These are phyloP conservation scores for Ashinkailepas kermadecensis DNA, from an alignment of 2,888 invertebrate species.

Conservation along the genomic window DNA sequence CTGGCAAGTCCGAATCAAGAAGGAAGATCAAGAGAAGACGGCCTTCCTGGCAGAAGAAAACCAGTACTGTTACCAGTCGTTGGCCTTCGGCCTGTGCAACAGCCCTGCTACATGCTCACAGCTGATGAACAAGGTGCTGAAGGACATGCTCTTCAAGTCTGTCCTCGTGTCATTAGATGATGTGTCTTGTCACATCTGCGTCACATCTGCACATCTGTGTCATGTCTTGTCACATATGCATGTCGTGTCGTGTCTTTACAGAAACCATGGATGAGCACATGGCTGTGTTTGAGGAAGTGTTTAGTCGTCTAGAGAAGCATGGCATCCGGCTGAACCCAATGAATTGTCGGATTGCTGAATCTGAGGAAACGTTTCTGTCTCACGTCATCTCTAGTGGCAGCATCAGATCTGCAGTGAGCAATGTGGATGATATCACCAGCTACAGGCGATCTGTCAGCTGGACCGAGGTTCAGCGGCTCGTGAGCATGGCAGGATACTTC, in stretches of 20 bases:
- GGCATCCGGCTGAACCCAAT: background rate
- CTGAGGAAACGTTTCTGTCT: background rate
- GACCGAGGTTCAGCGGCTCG: background rate
- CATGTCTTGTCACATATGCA: too few species aligned
- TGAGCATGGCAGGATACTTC: background rate
- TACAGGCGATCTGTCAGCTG: background rate
- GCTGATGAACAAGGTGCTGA: conserved; percentile 9
- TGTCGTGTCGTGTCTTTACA: background rate
- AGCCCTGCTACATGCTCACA: background rate
- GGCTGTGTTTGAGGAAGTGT: background rate
- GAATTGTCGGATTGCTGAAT: background rate
- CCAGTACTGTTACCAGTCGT: background rate
- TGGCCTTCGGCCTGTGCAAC: conserved; percentile 13
- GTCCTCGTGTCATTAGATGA: conserved; percentile 12
- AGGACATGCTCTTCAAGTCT: conserved; percentile 10
- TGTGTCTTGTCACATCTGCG: background rate
- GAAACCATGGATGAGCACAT: background rate
- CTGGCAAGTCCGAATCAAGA: conserved; percentile 18
- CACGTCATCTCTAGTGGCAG: background rate
- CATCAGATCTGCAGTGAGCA: background rate
- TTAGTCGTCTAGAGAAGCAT: background rate
- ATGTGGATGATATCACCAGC: background rate
- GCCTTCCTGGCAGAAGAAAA: conserved; percentile 22
- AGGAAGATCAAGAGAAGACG: conserved; percentile 14
- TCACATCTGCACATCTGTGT: too few species aligned